phyloP scores from a whole-genome alignment of 2,113 vertebrate genomes.

The Corynorhinus townsendii region DNA sequence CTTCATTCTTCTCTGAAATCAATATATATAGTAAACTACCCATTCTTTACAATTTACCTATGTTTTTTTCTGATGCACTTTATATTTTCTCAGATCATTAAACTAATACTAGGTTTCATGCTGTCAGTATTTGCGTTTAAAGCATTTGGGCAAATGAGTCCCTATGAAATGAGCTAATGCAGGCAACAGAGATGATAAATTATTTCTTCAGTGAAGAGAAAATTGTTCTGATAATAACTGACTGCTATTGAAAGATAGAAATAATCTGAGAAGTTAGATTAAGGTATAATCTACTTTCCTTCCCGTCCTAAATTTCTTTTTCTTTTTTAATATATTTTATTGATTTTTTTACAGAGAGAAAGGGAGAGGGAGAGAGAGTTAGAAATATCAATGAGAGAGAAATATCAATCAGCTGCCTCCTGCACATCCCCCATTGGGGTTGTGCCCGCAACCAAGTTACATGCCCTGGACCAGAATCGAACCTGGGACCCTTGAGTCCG shows the following conservation, averaged over 20 bases:
- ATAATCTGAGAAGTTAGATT: not conserved
- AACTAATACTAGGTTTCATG: not conserved
- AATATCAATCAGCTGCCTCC: too few relatives aligned
- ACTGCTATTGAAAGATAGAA: not conserved
- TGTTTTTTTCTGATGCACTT: not conserved
- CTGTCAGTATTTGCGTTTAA: not conserved
- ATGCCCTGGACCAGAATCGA: too few relatives aligned
- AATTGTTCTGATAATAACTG: constrained; percentile 6
- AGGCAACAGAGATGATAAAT: constrained; percentile 10
- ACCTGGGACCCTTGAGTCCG: too few relatives aligned
- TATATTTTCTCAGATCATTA: constrained; percentile 6
- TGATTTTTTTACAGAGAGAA: too few relatives aligned
- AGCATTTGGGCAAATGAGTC: not conserved
- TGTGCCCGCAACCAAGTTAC: too few relatives aligned
- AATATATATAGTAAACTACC: not conserved
- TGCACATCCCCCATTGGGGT: too few relatives aligned
- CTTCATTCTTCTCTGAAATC: too few relatives aligned
- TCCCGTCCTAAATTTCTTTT: not conserved
- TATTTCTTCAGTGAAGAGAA: constrained; percentile 15
- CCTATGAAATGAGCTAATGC: not conserved
- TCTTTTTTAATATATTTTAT: too few relatives aligned
- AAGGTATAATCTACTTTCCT: not conserved
- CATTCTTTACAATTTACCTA: not conserved
- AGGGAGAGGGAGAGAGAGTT: too few relatives aligned
- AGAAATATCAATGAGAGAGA: too few relatives aligned